Base-by-base conservation (phyloP, 2,888 invertebrate genomes). In the Ceramica pisi region DNA sequence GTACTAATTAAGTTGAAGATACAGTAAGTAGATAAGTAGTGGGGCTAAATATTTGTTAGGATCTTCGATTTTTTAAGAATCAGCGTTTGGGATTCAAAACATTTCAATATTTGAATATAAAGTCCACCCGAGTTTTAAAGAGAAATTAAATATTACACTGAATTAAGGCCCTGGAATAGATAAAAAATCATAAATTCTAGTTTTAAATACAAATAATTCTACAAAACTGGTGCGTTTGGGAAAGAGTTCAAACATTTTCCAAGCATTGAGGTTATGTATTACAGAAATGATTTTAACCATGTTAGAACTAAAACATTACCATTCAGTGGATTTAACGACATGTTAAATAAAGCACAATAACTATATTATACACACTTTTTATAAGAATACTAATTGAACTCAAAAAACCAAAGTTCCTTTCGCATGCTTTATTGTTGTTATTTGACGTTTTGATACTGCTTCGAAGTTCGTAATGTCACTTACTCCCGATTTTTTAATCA, bases 241-340 rank as follows among this genome's bases (percentile, higher is more conserved):
- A 38, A 51, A 78, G 67, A 72, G 63, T 74, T 59, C 56, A n/a
- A 10, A 48, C 1, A 53, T 38, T 51, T 44, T 10, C 1, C 4
- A 41, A 23, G 8, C n/a, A 23, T 75, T 81, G 75, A 92, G 90
- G 88, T 89, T 90, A 90, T 79, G 77, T 78, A 55, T 19, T 19
- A 64, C 35, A 68, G 56, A 68, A 23, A 35, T 21, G 0, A 44
- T 48, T 21, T 50, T 14, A 66, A 7, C 0, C 0, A 31, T 38
- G 4, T 53, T 10, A 19, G 1, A 1, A 64, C 35, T 31, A 23
- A 75, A 50, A 26, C 21, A 91, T 88, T 90, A 94, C 95, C 95
- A 68, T 92, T 94, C 50, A 95, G 76, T 31, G 95, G 95, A 81
- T 94, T 94, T 35, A 93, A 83, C 19, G 94, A 90, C 95, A 95